Evolutionary conservation across 1,140 invertebrate genomes (phyloP).

Genomic region (Caligus rogercresseyi): DNA sequence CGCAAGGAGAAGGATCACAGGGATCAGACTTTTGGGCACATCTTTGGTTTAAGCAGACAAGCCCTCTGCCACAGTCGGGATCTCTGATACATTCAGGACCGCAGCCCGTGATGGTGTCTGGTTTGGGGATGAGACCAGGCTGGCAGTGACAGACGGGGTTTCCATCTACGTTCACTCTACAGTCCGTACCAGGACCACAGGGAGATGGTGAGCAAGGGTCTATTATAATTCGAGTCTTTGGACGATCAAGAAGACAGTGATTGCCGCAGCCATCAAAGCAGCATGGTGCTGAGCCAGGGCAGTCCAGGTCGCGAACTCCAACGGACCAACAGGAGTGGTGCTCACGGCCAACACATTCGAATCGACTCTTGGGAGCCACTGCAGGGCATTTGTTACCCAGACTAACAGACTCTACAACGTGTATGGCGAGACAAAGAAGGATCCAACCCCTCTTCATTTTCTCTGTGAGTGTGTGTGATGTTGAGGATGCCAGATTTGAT

Average conservation of each 20-base stretch:
- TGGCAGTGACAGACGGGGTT: conserved; percentile 13
- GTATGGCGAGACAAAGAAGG: neutral
- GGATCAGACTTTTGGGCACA: conserved; percentile 39
- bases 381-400: neutral
- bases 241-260: neutral
- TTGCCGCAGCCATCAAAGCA: conserved; percentile 18
- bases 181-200: conserved; percentile 16
- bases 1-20: conserved; percentile 53
- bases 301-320: conserved; percentile 3
- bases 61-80: conserved; percentile 30
- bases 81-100: conserved; percentile 17
- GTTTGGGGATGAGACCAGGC: conserved; percentile 13
- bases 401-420: neutral
- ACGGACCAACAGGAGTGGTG: conserved; percentile 5
- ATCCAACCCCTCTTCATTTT: neutral
- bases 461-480: too few relatives aligned
- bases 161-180: conserved; percentile 8
- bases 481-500: too few relatives aligned
- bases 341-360: neutral
- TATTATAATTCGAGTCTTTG: neutral
- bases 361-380: neutral
- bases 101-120: conserved; percentile 20
- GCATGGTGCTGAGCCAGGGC: conserved; percentile 9
- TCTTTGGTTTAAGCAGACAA: conserved; percentile 54
- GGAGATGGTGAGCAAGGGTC: conserved; percentile 18